Evolutionary conservation across 2,888 invertebrate species (phyloP).

Genomic region (Dascillus cervinus): DNA sequence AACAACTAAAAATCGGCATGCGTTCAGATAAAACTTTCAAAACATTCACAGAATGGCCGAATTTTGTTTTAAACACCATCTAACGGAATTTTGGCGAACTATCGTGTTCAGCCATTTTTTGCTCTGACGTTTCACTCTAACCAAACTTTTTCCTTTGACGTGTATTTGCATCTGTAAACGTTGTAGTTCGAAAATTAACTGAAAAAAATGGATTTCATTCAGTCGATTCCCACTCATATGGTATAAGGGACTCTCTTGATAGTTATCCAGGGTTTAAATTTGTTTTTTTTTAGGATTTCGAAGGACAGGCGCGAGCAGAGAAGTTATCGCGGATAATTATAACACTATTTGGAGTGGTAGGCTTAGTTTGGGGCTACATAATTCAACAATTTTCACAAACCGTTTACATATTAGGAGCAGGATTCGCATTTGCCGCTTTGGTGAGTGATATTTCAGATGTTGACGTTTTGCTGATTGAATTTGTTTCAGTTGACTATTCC

Average conservation of each 20-base stretch:
- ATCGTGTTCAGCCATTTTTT: too few relatives aligned
- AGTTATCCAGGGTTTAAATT: background rate
- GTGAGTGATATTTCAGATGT: constrained; percentile 43
- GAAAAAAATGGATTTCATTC: constrained; percentile 19
- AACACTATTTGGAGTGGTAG: constrained; percentile 82
- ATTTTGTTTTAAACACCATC: too few relatives aligned
- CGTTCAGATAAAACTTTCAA: too few relatives aligned
- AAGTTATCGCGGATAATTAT: constrained; percentile 84
- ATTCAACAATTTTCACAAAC: constrained; percentile 95
- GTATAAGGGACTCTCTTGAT: too few relatives aligned
- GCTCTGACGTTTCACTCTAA: background rate
- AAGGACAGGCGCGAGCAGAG: constrained; percentile 86
- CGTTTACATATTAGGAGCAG: constrained; percentile 85
- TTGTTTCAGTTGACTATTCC: constrained; percentile 70
- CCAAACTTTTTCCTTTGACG: constrained; percentile 2
- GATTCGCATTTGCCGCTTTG: constrained; percentile 78
- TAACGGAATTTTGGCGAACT: too few relatives aligned
- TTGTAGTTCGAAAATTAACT: too few relatives aligned
- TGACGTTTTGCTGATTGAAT: too few relatives aligned
- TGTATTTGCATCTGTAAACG: constrained; percentile 6
- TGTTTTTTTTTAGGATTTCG: constrained; percentile 62
- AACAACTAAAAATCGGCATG: too few relatives aligned
- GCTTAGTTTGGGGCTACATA: constrained; percentile 85
- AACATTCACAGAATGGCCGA: too few relatives aligned
- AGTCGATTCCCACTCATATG: constrained; percentile 42